A percentile compares a stretch with the other conserved stretches of the same genome.
Conservation (phyloP, 1,140 invertebrate species). For the Drosophila sucinea region DNA sequence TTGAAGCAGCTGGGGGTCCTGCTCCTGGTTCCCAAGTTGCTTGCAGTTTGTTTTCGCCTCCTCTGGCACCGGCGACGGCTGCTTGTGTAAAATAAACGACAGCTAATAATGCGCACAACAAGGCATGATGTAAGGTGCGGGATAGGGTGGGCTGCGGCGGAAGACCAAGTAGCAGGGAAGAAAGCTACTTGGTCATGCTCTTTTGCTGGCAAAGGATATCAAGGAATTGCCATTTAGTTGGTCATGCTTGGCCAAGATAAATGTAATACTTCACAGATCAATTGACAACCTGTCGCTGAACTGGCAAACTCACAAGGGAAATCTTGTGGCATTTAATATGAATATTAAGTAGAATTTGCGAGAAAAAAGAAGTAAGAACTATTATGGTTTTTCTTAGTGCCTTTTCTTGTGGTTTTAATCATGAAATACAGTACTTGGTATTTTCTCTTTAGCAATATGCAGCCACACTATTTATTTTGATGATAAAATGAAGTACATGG, state of each 20-base stretch:
- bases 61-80: slow-evolving; percentile 30
- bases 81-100: slow-evolving; percentile 75
- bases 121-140: slow-evolving; percentile 48
- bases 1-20: slow-evolving; percentile 37
- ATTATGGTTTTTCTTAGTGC: too few relatives aligned
- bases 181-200: slow-evolving; percentile 46
- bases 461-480: too few relatives aligned
- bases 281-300: slow-evolving; percentile 1
- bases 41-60: slow-evolving; percentile 21
- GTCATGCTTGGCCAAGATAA: background rate
- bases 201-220: slow-evolving; percentile 16
- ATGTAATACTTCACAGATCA: background rate
- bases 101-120: slow-evolving; percentile 78
- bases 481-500: background rate
- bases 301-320: background rate
- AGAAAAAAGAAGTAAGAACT: too few relatives aligned
- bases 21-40: slow-evolving; percentile 15
- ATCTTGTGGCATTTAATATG: background rate
- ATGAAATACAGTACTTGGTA: background rate
- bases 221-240: slow-evolving; percentile 6
- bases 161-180: slow-evolving; percentile 26
- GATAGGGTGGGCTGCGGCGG: slow-evolving; percentile 22
- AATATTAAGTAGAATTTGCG: too few relatives aligned
- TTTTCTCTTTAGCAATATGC: background rate
- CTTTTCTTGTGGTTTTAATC: too few relatives aligned